Evolutionary conservation across 2,113 vertebrate species (phyloP), one percentile per base, ranked within the genome.

Genomic region (Syngnathus scovelli): DNA sequence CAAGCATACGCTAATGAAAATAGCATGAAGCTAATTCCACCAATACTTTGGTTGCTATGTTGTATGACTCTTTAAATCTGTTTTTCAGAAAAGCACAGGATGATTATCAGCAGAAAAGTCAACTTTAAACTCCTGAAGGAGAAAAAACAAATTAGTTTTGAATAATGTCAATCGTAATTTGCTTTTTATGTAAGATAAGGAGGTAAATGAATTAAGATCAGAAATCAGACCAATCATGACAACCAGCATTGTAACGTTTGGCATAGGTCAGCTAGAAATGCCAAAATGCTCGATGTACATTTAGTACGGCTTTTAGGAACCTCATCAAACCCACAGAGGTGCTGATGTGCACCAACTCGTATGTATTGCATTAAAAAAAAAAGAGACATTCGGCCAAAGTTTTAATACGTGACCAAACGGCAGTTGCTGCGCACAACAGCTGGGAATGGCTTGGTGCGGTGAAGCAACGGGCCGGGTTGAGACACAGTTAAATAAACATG

Each of bases 401-500:
- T 44, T 23, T 7, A 23, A 62, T 44, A 62, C 41, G 61, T 27
- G 61, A 62, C 37, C 19, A 43, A 44, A 44, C 41, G 41, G 11
- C 13, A 36, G 27, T 58, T 33, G 6, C 55, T 8, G 12, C 27
- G 8, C 55, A 36, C n/a, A 44, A 27, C 61, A 62, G 61, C 61
- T 62, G 21, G 61, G 61, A 62, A 62, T 44, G 61, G 61, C 7
- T 12, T 27, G 61, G 39, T 19, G 61, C n/a, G n/a, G 60, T 12
- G 39, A 21, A 23, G 60, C 33, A 21, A 39, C 6, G 12, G 23
- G 23, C 27, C 27, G 21, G 21, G 38, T 61, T 19, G 10, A 44
- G 41, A 21, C 21, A 13, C 61, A 48, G 46, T 62, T 38, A 56
- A 66, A 61, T 4, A 49, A 69, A 67, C n/a, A 68, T 6, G 13